Base-by-base conservation (phyloP, 2,113 vertebrate species). In the Danio rerio region DNA sequence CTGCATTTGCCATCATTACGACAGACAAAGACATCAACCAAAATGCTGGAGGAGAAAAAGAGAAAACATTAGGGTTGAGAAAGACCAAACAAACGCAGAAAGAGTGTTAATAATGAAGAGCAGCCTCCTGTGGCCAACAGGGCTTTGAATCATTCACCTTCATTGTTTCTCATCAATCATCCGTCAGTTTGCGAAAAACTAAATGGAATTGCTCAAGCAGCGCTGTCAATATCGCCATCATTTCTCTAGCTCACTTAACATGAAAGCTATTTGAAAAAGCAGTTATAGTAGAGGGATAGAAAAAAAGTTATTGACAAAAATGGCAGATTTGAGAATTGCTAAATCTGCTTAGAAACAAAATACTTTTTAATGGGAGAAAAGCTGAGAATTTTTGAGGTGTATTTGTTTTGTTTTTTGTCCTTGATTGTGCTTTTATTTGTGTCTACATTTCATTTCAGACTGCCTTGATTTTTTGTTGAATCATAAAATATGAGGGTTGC, bases 121-220 rank as follows among this genome's bases (percentile, higher is more conserved):
- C 56, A 77, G 45, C 62, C 72, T 83, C 76, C 86, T 50, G 76
- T 47, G 68, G 47, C 42, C 81, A 88, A 86, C 85, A 83, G 84
- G 86, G 80, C 83, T 88, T 86, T 62, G 40, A 81, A 65, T 83
- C 78, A 81, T 70, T 81, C 66, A 87, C 89, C 88, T 70, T 83
- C 85, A 88, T 88, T 88, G 85, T 78, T 84, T 85, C 86, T 91
- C 90, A 92, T 93, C 90, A 90, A 90, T 94, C 91, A 90, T 49
- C 45, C 15, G 12, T 56, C 68, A 78, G 85, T 87, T 78, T 69
- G 81, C 21, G 20, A 68, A 81, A 81, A 86, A 84, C 61, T 68
- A 59, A 81, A 87, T 68, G 21, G 56, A 84, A 78, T 75, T 79
- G 68, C 70, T 65, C 77, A 78, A 83, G 76, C 58, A 62, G 9